Evolutionary conservation across 2,797 vertebrate genomes (phyloP).

Genomic region (Buceros bicornis): DNA sequence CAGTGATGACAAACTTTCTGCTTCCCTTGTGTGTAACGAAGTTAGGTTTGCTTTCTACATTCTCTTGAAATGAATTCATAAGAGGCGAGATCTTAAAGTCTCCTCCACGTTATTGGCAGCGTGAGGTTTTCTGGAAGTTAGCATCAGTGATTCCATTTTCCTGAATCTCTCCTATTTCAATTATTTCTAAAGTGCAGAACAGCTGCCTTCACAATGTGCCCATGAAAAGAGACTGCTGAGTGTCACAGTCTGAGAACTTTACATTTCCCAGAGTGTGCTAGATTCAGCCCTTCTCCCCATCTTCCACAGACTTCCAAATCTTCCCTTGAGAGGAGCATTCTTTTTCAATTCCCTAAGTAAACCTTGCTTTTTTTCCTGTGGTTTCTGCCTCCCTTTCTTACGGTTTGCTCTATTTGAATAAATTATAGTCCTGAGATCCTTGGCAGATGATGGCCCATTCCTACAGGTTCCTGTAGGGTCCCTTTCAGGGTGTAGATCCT

Average conservation of each 20-base stretch:
- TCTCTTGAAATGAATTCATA: neutral
- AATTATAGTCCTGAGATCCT: neutral
- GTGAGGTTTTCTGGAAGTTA: neutral
- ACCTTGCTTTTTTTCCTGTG: neutral
- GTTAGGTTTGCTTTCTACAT: neutral
- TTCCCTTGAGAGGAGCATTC: slow-evolving; percentile 29
- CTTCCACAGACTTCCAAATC: slow-evolving; percentile 12
- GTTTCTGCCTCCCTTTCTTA: neutral
- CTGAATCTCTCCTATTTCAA: neutral
- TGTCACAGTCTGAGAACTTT: neutral
- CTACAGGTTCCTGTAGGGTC: neutral
- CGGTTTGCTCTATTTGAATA: neutral
- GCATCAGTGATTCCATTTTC: neutral
- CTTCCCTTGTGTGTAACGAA: neutral
- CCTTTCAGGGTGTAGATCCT: neutral
- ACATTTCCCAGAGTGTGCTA: neutral
- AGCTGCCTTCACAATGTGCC: neutral
- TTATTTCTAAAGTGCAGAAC: neutral
- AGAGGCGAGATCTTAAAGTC: neutral
- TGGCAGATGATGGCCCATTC: neutral
- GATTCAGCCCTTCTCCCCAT: neutral
- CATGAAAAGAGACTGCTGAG: neutral
- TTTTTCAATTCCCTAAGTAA: slow-evolving; percentile 14
- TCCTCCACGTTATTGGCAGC: neutral
- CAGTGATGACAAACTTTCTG: neutral